These are phyloP conservation scores for Drosophila limbata DNA, from an alignment of 2,888 invertebrate genomes.

Conservation along the genomic window DNA sequence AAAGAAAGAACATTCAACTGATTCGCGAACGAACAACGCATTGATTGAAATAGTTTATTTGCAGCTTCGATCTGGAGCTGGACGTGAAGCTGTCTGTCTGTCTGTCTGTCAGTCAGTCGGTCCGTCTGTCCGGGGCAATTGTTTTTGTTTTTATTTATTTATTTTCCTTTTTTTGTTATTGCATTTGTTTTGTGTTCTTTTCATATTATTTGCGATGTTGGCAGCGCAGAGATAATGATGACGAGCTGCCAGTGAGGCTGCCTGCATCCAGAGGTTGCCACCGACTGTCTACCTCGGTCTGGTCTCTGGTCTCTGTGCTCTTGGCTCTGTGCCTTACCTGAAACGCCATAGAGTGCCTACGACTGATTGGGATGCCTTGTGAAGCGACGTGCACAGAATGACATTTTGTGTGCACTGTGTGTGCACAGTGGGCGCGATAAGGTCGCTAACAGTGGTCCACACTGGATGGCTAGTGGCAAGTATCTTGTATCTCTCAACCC, in stretches of 20 bases:
- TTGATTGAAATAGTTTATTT: conserved; percentile 81
- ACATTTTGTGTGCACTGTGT: conserved; percentile 64
- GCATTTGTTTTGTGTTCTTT: conserved; percentile 49
- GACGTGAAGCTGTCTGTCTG: conserved; percentile 37
- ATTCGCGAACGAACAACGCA: conserved; percentile 52
- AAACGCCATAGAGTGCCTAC: conserved; percentile 72
- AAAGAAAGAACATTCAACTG: conserved; percentile 33
- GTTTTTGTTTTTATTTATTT: conserved; percentile 40
- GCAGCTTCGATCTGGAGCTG: conserved; percentile 61
- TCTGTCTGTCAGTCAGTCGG: conserved; percentile 24
- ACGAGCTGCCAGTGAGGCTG: conserved; percentile 67
- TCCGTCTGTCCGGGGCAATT: conserved; percentile 36
- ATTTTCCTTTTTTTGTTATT: conserved; percentile 28
- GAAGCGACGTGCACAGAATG: conserved; percentile 81
- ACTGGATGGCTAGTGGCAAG: conserved; percentile 11
- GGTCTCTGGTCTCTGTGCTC: neutral
- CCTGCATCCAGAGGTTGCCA: conserved; percentile 22
- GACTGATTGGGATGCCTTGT: conserved; percentile 83
- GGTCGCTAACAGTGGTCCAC: conserved; percentile 51
- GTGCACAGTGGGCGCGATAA: conserved; percentile 78
- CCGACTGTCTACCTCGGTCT: neutral
- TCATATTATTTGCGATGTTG: conserved; percentile 80
- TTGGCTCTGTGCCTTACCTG: conserved; percentile 67
- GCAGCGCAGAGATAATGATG: conserved; percentile 79
- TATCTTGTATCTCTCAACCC: conserved; percentile 21